Evolutionary conservation across 2,888 invertebrate species (phyloP), one percentile per base, ranked within the genome.

Genomic region (Pterobdella sp.): DNA sequence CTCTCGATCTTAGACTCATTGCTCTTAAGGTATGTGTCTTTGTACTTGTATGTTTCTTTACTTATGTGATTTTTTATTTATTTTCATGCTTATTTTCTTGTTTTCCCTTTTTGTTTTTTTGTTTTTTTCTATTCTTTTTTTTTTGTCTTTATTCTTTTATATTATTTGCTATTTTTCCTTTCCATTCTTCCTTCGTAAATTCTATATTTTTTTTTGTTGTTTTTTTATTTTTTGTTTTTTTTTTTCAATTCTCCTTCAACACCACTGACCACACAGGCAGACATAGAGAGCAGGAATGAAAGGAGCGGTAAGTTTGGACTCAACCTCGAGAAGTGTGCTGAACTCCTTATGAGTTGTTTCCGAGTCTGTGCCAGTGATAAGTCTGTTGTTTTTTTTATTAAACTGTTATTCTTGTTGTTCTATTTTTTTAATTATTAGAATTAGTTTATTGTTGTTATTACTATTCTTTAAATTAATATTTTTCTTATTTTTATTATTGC

Each of bases 351-450:
- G 88, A 90, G 90, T 1, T 93, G 93, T 84, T 96, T 96, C 85
- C 87, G 95, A 78, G 91, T 95, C 3, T 96, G 95, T 84, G 94
- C 94, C 22, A 93, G 93, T 32, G 95, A 96, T 82, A 94, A 92
- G 87, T 87, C 79, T 79, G 85, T 82, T 7, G n/a, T n/a, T n/a
- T n/a, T n/a, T n/a, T n/a, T n/a, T n/a, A n/a, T n/a, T n/a, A n/a
- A n/a, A n/a, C n/a, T n/a, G n/a, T n/a, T n/a, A n/a, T n/a, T n/a
- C n/a, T n/a, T n/a, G n/a, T n/a, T n/a, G n/a, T n/a, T n/a, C n/a
- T n/a, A n/a, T n/a, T n/a, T n/a, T n/a, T n/a, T n/a, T n/a, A n/a
- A n/a, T n/a, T n/a, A n/a, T n/a, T n/a, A n/a, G n/a, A n/a, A n/a
- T n/a, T n/a, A n/a, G n/a, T n/a, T n/a, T n/a, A n/a, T n/a, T n/a